Percentiles rank a stretch among this genome's conserved stretches.
These are phyloP conservation scores for Hydrolagus colliei DNA, from an alignment of 2,797 vertebrate species.

Conservation along the genomic window DNA sequence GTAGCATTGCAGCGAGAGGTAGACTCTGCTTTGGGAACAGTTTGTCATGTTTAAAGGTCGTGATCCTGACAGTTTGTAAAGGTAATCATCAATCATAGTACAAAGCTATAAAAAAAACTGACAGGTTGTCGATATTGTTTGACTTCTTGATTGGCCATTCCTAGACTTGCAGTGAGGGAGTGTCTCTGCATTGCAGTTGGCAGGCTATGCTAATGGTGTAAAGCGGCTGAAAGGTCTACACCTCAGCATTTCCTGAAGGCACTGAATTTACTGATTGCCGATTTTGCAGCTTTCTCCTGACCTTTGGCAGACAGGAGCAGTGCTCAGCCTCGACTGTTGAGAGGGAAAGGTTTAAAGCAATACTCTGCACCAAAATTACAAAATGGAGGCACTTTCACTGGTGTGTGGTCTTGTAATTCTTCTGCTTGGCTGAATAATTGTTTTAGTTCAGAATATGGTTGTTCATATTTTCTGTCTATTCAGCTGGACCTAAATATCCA, in stretches of 20 bases:
- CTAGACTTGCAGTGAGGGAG: not conserved
- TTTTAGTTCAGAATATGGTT: not conserved
- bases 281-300: not conserved
- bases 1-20: not conserved
- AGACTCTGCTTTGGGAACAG: not conserved
- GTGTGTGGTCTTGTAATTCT: not conserved
- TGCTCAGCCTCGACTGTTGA: not conserved
- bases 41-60: not conserved
- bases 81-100: not conserved
- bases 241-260: not conserved
- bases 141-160: not conserved
- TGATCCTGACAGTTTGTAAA: not conserved
- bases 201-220: not conserved
- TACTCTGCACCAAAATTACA: not conserved
- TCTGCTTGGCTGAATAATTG: not conserved
- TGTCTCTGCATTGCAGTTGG: not conserved
- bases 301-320: not conserved
- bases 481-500: too few species aligned
- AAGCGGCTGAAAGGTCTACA: not conserved
- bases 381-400: not conserved
- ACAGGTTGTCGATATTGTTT: not conserved
- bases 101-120: not conserved
- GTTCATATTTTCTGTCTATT: not conserved
- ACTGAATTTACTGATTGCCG: not conserved
- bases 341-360: not conserved